Base-by-base conservation (phyloP, 2,888 invertebrate genomes). In the Cataglyphis rosenhaueri region DNA sequence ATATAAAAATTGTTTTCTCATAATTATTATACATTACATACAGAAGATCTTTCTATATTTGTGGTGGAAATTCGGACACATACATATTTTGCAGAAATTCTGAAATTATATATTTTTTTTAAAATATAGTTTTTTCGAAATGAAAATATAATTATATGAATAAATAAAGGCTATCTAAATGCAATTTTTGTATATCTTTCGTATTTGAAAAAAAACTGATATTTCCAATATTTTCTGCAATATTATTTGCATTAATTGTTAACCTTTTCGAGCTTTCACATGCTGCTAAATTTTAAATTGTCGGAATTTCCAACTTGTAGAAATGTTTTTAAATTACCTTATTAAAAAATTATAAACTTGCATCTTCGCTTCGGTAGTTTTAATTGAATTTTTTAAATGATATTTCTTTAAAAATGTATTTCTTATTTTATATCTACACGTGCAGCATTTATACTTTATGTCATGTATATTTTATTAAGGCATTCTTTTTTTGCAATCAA, bases 341-440 rank as follows among this genome's bases (percentile, higher is more conserved):
- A n/a, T 52, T 8, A n/a, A 52, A n/a, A 10, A 57, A n/a, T 57
- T 12, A 12, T 10, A 5, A 21, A 10, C 10, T 21, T 25, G 9
- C 21, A 57, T 29, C 29, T 29, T 29, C 18, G 6, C 12, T 29
- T 29, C 18, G 29, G 2, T 15, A 59, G 6, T 29, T 25, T 25
- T 59, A 59, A 52, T 52, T 52, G n/a, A n/a, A 52, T 52, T 52
- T 52, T n/a, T 52, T n/a, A n/a, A 8, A 52, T 52, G 52, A 52
- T 52, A 59, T 29, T 29, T 29, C 25, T 15, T 15, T 8, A 25
- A 29, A 59, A 59, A 32, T 59, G 8, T 25, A 59, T 59, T 4
- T 59, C 29, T 57, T 57, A 25, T 44, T 44, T 25, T 57, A 21
- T 57, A 25, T 25, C 4, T 6, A 15, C 29, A 18, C 25, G 8